Percentiles rank a stretch among this genome's conserved stretches.
Evolutionary conservation across 2,888 invertebrate genomes (phyloP).

Genomic region (Parnassius orleans): DNA sequence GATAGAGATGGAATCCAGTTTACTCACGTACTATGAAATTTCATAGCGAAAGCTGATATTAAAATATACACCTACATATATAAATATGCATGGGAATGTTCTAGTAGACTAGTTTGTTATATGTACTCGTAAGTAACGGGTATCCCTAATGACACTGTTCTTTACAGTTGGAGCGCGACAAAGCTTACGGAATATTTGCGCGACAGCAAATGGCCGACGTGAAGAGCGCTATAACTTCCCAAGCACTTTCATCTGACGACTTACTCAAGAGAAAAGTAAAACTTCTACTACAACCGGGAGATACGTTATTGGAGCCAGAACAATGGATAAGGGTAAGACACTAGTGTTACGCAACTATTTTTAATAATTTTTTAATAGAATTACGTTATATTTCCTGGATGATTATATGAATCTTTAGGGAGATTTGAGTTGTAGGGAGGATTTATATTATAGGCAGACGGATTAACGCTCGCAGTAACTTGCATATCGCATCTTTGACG

Average conservation of each 20-base stretch:
- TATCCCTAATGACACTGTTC: conserved; percentile 3
- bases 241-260: conserved; percentile 50
- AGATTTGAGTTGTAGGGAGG: no score
- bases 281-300: conserved; percentile 74
- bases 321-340: conserved; percentile 72
- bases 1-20: no score
- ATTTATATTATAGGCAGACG: no score
- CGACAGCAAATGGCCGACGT: conserved; percentile 66
- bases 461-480: no score
- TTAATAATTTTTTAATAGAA: background rate
- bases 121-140: background rate
- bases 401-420: no score
- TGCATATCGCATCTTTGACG: no score
- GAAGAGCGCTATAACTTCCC: conserved; percentile 50
- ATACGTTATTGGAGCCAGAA: conserved; percentile 68
- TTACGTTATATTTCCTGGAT: no score
- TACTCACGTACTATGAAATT: no score
- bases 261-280: conserved; percentile 72
- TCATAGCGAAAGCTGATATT: no score
- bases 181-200: conserved; percentile 69
- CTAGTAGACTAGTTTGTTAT: background rate
- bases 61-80: no score
- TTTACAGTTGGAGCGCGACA: conserved; percentile 67
- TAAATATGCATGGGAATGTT: no score
- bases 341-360: conserved; percentile 5